Evolutionary conservation across 37 sponge, comb jelly and placozoan genomes (phyloP).

Genomic region (Mnemiopsis leidyi): DNA sequence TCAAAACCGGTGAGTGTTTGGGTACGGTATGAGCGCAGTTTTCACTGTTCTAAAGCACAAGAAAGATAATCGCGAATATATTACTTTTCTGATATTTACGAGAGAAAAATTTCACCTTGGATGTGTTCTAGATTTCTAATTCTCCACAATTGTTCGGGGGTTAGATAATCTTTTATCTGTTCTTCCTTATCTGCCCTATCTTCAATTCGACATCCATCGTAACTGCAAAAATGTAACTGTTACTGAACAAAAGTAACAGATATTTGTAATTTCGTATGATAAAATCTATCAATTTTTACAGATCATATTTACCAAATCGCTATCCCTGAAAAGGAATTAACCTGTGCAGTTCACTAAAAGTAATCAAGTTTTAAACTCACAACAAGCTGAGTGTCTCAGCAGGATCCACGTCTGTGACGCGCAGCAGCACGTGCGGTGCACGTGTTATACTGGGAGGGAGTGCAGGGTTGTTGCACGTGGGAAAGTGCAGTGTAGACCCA

Average conservation of each 20-base stretch:
- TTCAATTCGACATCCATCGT: slow-evolving; percentile 25
- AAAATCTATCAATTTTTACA: no score
- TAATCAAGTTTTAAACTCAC: background rate
- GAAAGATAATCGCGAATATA: no score
- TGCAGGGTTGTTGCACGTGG: slow-evolving; percentile 17
- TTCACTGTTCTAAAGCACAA: no score
- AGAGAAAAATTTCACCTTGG: no score
- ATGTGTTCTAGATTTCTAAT: slow-evolving; percentile 8
- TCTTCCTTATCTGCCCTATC: slow-evolving; percentile 2
- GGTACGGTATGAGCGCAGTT: no score
- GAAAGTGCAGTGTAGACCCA: background rate
- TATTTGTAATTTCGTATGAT: no score
- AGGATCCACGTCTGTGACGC: background rate
- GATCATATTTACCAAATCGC: no score
- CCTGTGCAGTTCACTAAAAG: no score
- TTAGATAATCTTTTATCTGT: background rate
- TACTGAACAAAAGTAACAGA: no score
- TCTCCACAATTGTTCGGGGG: background rate
- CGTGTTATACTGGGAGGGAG: slow-evolving; percentile 10
- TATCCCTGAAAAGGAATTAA: no score
- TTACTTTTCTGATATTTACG: no score
- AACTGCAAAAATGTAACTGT: background rate
- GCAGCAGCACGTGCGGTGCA: background rate
- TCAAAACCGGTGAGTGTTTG: no score
- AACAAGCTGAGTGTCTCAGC: background rate